Base-by-base conservation (phyloP, 1,140 invertebrate species). In the Magallana angulata region DNA sequence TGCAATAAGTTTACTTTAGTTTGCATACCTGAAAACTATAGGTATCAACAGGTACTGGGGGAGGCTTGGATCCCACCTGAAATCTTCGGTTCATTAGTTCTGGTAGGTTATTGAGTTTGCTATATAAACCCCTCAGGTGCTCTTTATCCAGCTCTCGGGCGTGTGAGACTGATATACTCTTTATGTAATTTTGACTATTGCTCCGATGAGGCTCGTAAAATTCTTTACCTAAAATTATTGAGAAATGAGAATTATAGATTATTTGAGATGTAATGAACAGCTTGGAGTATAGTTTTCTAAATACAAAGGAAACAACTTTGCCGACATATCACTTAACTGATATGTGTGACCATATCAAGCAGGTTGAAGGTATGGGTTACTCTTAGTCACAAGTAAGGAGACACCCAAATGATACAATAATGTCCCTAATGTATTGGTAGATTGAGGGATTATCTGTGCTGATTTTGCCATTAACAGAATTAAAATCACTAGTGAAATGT, bases 11-110 rank as follows among this genome's bases (percentile, higher is more conserved):
- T 48, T 48, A 48, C 36, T 48, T 36, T 3, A 48, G 36, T 48
- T 48, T 48, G 36, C 36, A 48, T 48, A 48, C 36, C 82, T 83
- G 56, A 57, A 57, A 58, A 24, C 24, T 24, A 24, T 24, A 57
- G 18, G 57, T 11, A 57, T 58, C 82, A n/a, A 30, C 57, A 83
- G 58, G 58, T 83, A 83, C 30, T 83, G 5, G 6, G 16, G 82
- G 82, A 2, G 82, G 82, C 58, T 59, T 83, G 16, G 82, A 83
- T 14, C 82, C 82, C 8, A 83, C 82, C 24, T 83, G 58, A 8
- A 83, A 57, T n/a, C 82, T 57, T n/a, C 82, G 57, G 58, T 83
- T 59, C 82, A 83, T 83, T n/a, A 83, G 82, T 18, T 83, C 82
- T 59, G 82, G 82, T 2, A 57, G 48, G 8, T 18, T n/a, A 3